A percentile compares a stretch with the other conserved stretches of the same genome.
These are phyloP conservation scores for Mobula birostris DNA, from an alignment of 2,113 vertebrate species.

Conservation along the genomic window DNA sequence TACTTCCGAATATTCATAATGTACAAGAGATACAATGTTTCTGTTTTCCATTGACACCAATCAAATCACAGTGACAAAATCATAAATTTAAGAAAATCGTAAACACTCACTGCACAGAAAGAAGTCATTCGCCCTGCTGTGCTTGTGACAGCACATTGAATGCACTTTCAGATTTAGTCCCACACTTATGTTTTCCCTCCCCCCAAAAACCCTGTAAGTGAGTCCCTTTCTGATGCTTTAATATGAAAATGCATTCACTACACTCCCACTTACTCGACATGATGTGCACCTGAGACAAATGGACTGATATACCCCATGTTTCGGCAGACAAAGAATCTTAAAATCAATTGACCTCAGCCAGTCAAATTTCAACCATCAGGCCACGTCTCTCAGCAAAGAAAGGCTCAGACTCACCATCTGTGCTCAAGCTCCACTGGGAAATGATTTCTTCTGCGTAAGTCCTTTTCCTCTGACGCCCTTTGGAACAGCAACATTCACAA, in stretches of 20 bases:
- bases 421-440: neutral
- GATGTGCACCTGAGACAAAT: neutral
- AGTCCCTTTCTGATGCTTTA: neutral
- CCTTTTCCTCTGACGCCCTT: neutral
- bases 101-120: neutral
- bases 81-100: too few species aligned
- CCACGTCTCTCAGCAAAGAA: neutral
- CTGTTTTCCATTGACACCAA: too few species aligned
- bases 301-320: neutral
- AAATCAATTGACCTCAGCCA: constrained; percentile 25
- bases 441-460: neutral
- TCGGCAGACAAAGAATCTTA: neutral
- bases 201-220: neutral
- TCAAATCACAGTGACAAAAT: neutral
- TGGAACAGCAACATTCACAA: neutral
- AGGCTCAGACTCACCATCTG: neutral
- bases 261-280: neutral
- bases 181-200: neutral
- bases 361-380: neutral
- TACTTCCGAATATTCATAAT: neutral
- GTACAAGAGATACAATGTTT: neutral
- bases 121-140: neutral
- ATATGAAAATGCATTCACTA: neutral
- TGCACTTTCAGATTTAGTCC: neutral
- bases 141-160: neutral